Base-by-base conservation (phyloP, 2,888 invertebrate species). In the Elmis aenea region DNA sequence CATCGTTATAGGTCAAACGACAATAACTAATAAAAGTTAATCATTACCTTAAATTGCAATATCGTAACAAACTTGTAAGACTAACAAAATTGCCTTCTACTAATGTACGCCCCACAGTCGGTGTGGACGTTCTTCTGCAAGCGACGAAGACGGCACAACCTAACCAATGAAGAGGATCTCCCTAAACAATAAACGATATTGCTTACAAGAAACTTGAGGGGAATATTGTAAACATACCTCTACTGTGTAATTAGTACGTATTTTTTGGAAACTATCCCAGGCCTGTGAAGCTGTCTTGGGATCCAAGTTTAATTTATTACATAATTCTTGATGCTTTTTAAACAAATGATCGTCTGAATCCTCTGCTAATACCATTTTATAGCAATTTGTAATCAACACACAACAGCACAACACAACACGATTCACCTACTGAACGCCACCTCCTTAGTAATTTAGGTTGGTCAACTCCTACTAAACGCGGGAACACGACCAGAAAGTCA, bases 81-180 rank as follows among this genome's bases (percentile, higher is more conserved):
- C 91, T 92, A 12, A 96, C 88, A 67, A 90, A 87, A 67, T 92
- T 93, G 15, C 93, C 91, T 68, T 88, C 85, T 6, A 91, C 79
- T 38, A 82, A 77, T 29, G 74, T 69, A 41, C 73, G 73, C 45
- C 83, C 83, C 11, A 92, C 84, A 5, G 91, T 89, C 2, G 91
- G 88, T 27, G 84, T 83, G 40, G 80, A 76, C 1, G 84, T 79
- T 33, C 82, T 83, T 37, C 89, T 75, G 61, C 93, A 93, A 13
- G 91, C 87, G 18, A 89, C 89, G 68, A 91, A 96, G 26, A 96
- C 69, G 3, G 93, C 86, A 75, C 96, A 97, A 27, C 91, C 90
- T 61, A 96, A 76, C 96, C 96, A 97, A 60, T 94, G 92, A 32
- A 84, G 70, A 43, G 81, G 76, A 55, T 94, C 88, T 14, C 95